Percentiles rank a stretch among this genome's conserved stretches.
Evolutionary conservation across 2,797 vertebrate genomes (phyloP).

Genomic region (Onychomys leucogaster): DNA sequence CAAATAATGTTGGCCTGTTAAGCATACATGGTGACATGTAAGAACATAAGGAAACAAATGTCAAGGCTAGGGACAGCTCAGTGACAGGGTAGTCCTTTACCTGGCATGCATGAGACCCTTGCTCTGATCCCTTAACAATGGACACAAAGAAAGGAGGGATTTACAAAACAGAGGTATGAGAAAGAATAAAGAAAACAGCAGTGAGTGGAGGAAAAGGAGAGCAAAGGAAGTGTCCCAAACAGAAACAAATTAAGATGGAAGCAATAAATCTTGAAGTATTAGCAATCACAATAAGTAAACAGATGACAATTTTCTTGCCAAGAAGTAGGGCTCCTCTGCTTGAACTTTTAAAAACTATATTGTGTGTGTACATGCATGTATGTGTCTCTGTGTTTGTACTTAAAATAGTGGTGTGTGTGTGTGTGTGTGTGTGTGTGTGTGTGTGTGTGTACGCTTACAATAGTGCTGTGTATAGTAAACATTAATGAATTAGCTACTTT

Average conservation of each 20-base stretch:
- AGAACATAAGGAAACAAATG: neutral
- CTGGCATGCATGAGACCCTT: neutral
- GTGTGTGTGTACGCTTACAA: neutral
- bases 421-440: neutral
- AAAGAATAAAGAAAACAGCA: slow-evolving; percentile 46
- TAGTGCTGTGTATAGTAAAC: neutral
- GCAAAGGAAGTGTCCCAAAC: neutral
- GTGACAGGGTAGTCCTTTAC: neutral
- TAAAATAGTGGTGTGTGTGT: neutral
- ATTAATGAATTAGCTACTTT: slow-evolving; percentile 10
- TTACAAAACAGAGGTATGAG: neutral
- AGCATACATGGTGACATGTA: neutral
- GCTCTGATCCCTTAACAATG: neutral
- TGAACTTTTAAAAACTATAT: slow-evolving; percentile 4
- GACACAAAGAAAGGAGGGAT: neutral
- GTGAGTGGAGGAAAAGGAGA: neutral
- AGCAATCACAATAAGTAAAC: neutral
- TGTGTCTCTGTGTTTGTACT: neutral
- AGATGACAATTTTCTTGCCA: neutral
- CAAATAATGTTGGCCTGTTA: slow-evolving; percentile 12
- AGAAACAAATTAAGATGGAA: slow-evolving; percentile 26
- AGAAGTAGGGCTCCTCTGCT: slow-evolving; percentile 18
- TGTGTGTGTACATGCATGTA: neutral
- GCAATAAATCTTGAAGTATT: neutral
- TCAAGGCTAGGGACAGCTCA: neutral